phyloP scores from a whole-genome alignment of 2,888 invertebrate genomes.

The Ennomos fuscantarius region DNA sequence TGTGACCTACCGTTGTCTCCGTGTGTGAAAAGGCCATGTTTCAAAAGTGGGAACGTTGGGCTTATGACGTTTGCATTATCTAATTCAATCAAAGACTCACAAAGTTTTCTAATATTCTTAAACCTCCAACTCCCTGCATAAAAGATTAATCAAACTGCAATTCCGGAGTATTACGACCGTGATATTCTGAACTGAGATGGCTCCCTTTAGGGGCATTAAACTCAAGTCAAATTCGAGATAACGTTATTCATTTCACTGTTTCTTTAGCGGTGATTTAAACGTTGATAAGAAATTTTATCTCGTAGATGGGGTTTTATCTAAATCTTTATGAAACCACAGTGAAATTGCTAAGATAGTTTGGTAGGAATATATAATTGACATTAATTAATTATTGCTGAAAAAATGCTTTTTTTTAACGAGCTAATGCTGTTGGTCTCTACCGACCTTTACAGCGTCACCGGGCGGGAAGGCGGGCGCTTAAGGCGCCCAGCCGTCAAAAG shows the following conservation, averaged over 20 bases:
- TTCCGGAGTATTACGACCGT: constrained; percentile 34
- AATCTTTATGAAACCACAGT: constrained; percentile 1
- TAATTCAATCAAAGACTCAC: neutral
- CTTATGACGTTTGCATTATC: no score
- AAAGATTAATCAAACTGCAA: constrained; percentile 43
- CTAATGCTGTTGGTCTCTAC: no score
- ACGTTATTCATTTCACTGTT: constrained; percentile 20
- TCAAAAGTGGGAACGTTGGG: no score
- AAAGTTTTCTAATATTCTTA: neutral
- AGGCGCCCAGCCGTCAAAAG: no score
- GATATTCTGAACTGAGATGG: constrained; percentile 9
- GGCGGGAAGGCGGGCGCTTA: no score
- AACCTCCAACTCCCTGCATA: constrained; percentile 1
- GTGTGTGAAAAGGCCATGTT: no score
- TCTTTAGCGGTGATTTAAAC: constrained; percentile 22
- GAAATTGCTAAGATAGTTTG: neutral
- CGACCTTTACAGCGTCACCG: no score
- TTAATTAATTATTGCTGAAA: no score
- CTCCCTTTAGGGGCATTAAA: constrained; percentile 17
- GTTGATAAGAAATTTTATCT: constrained; percentile 23
- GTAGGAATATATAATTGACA: neutral
- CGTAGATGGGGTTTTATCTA: constrained; percentile 15
- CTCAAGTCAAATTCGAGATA: constrained; percentile 18
- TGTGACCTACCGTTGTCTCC: no score
- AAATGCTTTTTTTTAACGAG: no score